Evolutionary conservation across 2,888 invertebrate species (phyloP), one percentile per base, ranked within the genome.

Genomic region (Plebejus melissa): DNA sequence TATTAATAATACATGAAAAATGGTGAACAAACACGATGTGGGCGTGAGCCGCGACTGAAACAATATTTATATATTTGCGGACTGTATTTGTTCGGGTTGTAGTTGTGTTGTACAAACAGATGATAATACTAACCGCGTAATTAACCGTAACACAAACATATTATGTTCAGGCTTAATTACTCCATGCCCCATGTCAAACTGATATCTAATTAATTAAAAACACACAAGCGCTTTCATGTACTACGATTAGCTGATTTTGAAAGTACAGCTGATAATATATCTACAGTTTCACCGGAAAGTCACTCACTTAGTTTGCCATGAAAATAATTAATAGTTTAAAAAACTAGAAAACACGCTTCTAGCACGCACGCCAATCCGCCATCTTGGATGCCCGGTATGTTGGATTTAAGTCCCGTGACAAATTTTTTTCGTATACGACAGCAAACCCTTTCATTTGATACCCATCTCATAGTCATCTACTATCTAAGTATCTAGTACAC

Each of bases 101-200:
- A 58, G 58, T 58, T 7, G 57, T 28, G 28, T 60, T 60, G 60
- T 28, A 28, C 11, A 60, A 60, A 60, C 60, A 60, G 9, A 28
- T 60, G 22, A 58, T 60, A 60, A 60, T 60, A 11, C 60, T 60
- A 11, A 28, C 60, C 60, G 22, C 60, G 22, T 60, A 60, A 60
- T 60, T 60, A 60, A 60, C 60, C 60, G 28, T 60, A 60, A 60
- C 60, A 60, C 28, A 60, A 60, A 60, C 60, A 60, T 22, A 60
- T 60, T 60, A 60, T 60, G 60, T 60, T 28, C 60, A 28, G 60
- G 28, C 22, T 60, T 60, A 60, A 28, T 28, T 9, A 60, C 28
- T 60, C 60, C 28, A 60, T 60, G 60, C 28, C 60, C 60, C 28
- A 60, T 60, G 60, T 60, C 60, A 60, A 60, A 60, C 60, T 60